Percentiles rank a stretch among this genome's conserved stretches.
phyloP scores from a whole-genome alignment of 2,797 vertebrate species.

The Poecilia picta region DNA sequence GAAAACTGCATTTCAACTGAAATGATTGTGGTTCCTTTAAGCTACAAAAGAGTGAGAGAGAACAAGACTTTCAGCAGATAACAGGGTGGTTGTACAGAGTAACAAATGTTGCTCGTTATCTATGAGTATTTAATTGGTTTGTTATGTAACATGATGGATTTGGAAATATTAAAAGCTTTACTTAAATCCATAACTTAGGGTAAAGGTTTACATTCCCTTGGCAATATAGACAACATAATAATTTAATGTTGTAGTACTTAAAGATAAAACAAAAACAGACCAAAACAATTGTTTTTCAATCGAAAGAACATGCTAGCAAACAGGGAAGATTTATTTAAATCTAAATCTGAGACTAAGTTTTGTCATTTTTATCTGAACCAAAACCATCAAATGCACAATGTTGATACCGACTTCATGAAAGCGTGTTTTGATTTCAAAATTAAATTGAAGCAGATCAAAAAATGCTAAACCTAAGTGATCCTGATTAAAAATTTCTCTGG shows the following conservation, averaged over 20 bases:
- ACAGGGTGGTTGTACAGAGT: not conserved
- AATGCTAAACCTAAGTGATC: not conserved
- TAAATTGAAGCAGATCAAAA: not conserved
- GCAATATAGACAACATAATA: not conserved
- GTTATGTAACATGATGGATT: not conserved
- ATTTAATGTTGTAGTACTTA: too few species aligned
- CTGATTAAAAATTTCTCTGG: not conserved
- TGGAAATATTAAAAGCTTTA: not conserved
- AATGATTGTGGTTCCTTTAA: not conserved
- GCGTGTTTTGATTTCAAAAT: not conserved
- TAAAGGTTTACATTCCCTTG: not conserved
- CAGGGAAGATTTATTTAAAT: not conserved
- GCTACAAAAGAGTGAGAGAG: not conserved
- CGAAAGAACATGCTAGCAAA: not conserved
- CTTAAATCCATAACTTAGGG: not conserved
- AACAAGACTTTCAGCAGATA: not conserved
- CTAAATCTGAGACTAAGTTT: not conserved
- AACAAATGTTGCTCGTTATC: not conserved
- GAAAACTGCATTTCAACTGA: not conserved
- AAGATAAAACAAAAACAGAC: too few species aligned
- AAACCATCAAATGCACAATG: not conserved
- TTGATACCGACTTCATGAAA: not conserved
- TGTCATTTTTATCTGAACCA: constrained; percentile 3
- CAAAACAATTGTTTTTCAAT: not conserved
- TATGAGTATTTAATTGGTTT: not conserved